These are phyloP conservation scores for Micronycteris hirsuta DNA, from an alignment of 2,113 vertebrate species.

Conservation along the genomic window DNA sequence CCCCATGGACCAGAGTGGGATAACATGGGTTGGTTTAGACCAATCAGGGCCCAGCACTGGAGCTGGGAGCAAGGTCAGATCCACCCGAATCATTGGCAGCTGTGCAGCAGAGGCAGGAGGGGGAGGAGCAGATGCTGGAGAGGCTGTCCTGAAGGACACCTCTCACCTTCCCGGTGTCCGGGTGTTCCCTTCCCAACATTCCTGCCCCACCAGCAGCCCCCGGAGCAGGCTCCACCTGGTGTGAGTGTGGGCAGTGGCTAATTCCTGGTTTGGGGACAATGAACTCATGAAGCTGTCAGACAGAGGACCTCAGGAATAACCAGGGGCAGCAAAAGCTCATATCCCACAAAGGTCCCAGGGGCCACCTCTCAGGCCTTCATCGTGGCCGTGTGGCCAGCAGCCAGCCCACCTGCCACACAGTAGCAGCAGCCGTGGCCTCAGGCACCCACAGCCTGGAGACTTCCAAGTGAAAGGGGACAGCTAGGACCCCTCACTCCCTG, in stretches of 20 bases:
- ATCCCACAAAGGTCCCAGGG: background rate
- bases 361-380: fast-evolving
- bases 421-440: background rate
- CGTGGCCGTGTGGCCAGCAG: fast-evolving
- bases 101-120: fast-evolving
- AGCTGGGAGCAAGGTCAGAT: background rate
- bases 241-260: background rate
- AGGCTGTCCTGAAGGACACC: too few species aligned
- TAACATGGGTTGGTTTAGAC: background rate
- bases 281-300: background rate
- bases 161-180: background rate
- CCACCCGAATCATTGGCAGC: background rate
- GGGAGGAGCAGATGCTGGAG: background rate
- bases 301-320: background rate
- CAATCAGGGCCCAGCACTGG: background rate
- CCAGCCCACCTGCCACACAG: fast-evolving
- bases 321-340: background rate
- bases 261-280: background rate
- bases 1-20: background rate
- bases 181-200: background rate
- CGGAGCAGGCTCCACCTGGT: background rate
- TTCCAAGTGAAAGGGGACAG: background rate
- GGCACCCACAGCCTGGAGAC: background rate
- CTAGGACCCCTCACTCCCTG: background rate
- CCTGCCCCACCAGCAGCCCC: background rate